Base-by-base conservation (phyloP, 2,113 vertebrate species). In the Cynoglossus semilaevis region DNA sequence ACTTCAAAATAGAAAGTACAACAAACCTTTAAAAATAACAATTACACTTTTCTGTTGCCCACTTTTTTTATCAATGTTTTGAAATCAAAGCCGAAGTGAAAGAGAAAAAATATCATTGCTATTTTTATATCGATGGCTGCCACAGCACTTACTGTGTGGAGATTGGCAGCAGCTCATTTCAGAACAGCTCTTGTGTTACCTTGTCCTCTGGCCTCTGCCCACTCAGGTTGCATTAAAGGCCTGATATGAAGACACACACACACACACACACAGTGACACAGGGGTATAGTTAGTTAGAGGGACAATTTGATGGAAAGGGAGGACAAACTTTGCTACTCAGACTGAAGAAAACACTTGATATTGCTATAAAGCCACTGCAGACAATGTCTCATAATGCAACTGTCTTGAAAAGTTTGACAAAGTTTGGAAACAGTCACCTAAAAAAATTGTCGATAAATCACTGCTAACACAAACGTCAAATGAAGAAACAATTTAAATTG, bases 171-270 rank as follows among this genome's bases (percentile, higher is more conserved):
- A 18, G 63, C 60, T 67, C 58, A 56, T 75, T 52, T 70, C 18
- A 22, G 75, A 80, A 74, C 47, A 76, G 58, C 40, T 63, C 59
- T 29, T 46, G 63, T 35, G 47, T 54, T 67, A 58, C 49, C 45
- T 62, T 72, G 67, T 69, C 77, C 71, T 77, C 65, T 77, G 80
- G 55, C 60, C 67, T 71, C 63, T 43, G 72, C 77, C 72, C 67
- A 84, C 77, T 70, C 80, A 71, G 73, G 62, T 62, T 70, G 60
- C 43, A 49, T 55, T 63, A 41, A 54, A 59, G 60, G 22, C 22
- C 22, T 29, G 22, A 29, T 29, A 29, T 29, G 22, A 29, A 6
- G 22, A 29, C 22, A 29, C 22, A 29, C 22, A 29, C 22, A 29
- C 22, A 29, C 22, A 29, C 41, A 15, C 50, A 70, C 35, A 59